A percentile compares a stretch with the other conserved stretches of the same genome.
Conservation (phyloP, 2,888 invertebrate genomes). For the Acanthoscelides obtectus region DNA sequence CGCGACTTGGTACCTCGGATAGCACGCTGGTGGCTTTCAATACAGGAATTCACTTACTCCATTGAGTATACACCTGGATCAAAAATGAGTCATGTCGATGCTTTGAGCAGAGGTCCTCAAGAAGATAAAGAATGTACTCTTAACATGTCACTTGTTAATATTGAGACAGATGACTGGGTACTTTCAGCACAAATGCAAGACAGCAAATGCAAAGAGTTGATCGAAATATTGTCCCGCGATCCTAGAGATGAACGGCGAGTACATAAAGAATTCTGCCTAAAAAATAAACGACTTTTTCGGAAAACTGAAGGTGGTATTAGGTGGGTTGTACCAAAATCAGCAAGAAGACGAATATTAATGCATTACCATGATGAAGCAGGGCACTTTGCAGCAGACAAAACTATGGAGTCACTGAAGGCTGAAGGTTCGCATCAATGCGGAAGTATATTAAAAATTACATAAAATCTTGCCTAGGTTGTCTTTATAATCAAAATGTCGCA, state of each 20-base stretch:
- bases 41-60: slow-evolving; percentile 33
- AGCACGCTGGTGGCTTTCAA: slow-evolving; percentile 34
- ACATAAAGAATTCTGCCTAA: slow-evolving; percentile 18
- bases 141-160: too few relatives aligned
- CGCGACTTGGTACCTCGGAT: slow-evolving; percentile 30
- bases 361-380: slow-evolving; percentile 34
- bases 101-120: slow-evolving; percentile 22
- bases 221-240: slow-evolving; percentile 11
- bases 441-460: slow-evolving; percentile 30
- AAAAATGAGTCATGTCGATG: slow-evolving; percentile 31
- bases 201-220: slow-evolving; percentile 12
- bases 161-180: slow-evolving; percentile 22
- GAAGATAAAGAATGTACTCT: too few relatives aligned
- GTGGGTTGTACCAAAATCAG: slow-evolving; percentile 20
- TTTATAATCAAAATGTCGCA: slow-evolving; percentile 32
- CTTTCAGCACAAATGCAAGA: slow-evolving; percentile 22
- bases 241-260: slow-evolving; percentile 13
- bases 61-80: slow-evolving; percentile 28
- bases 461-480: slow-evolving; percentile 31
- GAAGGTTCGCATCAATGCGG: slow-evolving; percentile 30
- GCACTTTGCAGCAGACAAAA: slow-evolving; percentile 29
- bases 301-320: slow-evolving; percentile 12
- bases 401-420: slow-evolving; percentile 19
- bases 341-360: slow-evolving; percentile 14
- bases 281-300: slow-evolving; percentile 17